Conservation (phyloP, 1,140 invertebrate genomes). For the Batillaria attramentaria region DNA sequence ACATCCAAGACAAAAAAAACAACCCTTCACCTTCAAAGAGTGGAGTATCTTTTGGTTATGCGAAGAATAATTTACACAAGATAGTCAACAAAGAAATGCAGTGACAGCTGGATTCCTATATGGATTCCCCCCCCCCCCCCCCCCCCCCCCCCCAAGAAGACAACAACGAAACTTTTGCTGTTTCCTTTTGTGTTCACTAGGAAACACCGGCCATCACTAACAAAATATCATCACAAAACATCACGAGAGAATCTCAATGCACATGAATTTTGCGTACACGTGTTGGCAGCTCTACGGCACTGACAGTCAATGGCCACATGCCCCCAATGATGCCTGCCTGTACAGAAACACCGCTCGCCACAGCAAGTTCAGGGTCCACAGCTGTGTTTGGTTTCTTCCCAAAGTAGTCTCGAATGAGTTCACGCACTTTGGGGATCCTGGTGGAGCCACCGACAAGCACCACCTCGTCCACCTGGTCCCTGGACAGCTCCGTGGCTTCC, state of each 20-base stretch:
- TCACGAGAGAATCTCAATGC: no score
- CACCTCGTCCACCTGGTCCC: conserved; percentile 72
- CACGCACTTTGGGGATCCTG: conserved; percentile 71
- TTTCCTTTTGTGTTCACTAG: no score
- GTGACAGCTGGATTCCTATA: no score
- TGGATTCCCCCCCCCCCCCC: no score
- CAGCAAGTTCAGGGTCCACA: conserved; percentile 74
- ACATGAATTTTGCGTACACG: conserved; percentile 71
- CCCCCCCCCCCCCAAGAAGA: no score
- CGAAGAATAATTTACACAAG: no score
- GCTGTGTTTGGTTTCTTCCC: conserved; percentile 72
- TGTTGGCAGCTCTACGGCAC: conserved; percentile 73
- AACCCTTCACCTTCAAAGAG: no score
- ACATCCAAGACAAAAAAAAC: not conserved
- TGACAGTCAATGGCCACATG: conserved; percentile 75
- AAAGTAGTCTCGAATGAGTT: conserved; percentile 70
- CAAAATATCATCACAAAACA: not conserved
- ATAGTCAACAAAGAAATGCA: no score
- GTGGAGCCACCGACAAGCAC: conserved; percentile 75
- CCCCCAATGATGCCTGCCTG: conserved; percentile 75
- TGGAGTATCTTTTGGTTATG: no score
- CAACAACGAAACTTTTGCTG: no score
- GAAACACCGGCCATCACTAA: no score
- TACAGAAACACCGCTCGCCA: conserved; percentile 73
- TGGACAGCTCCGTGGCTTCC: conserved; percentile 87